phyloP scores from a whole-genome alignment of 2,888 invertebrate genomes.

The Epistrophe eligans region DNA sequence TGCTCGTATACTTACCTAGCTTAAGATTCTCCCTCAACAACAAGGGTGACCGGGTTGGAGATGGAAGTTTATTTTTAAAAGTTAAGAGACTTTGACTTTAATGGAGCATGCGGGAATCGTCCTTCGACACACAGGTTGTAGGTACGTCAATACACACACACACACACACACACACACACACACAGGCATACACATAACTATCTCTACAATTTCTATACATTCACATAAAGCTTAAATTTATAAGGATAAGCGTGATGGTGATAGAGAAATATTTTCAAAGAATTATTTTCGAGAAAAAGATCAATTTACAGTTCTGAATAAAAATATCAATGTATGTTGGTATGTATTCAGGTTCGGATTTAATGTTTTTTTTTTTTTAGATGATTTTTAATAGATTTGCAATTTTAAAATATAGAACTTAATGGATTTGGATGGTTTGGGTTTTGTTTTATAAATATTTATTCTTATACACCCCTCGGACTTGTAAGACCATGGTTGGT shows the following conservation, averaged over 20 bases:
- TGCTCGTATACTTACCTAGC: constrained; percentile 27
- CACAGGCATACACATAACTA: background rate
- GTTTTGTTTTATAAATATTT: no score
- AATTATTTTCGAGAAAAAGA: constrained; percentile 46
- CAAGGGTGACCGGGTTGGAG: constrained; percentile 24
- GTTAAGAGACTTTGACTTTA: constrained; percentile 74
- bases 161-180: background rate
- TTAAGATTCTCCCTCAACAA: constrained; percentile 11
- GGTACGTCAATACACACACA: constrained; percentile 15
- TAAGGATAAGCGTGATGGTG: background rate
- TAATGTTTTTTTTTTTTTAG: constrained; percentile 40
- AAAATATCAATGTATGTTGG: constrained; percentile 46
- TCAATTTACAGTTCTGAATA: constrained; percentile 39
- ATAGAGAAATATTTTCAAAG: constrained; percentile 49
- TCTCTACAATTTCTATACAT: background rate
- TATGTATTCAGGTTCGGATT: constrained; percentile 1
- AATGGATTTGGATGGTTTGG: no score
- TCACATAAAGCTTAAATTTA: background rate
- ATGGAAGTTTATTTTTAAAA: constrained; percentile 74
- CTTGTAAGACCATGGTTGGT: no score
- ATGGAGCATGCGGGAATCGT: constrained; percentile 75
- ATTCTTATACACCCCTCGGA: no score
- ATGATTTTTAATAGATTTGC: constrained; percentile 36
- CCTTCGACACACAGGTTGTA: constrained; percentile 72
- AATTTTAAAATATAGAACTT: constrained; percentile 37